Conservation (phyloP, 2,113 vertebrate genomes). For the Pheucticus melanocephalus region DNA sequence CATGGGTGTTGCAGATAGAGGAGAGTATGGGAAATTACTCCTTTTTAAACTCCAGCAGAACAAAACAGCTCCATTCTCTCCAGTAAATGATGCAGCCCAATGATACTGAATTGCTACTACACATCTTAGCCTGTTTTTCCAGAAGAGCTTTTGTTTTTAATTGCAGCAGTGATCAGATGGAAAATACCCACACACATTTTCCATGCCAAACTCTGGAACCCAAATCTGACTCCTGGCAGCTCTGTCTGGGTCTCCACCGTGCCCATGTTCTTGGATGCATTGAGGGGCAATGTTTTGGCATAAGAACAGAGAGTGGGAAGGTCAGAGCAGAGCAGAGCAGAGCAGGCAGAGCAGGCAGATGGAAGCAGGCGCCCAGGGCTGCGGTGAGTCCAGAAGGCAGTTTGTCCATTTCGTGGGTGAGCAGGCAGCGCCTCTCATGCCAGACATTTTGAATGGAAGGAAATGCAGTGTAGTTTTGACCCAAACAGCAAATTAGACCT, state of each 20-base stretch:
- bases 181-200: not conserved
- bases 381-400: not conserved
- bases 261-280: fast-evolving
- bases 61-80: not conserved
- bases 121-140: not conserved
- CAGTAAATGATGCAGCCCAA: not conserved
- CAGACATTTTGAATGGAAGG: not conserved
- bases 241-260: fast-evolving
- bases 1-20: not conserved
- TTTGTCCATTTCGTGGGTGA: not conserved
- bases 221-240: not conserved
- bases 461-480: not conserved
- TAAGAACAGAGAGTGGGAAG: not conserved
- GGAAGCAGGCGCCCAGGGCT: not conserved
- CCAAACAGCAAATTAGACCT: not conserved
- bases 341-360: not conserved
- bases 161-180: not conserved
- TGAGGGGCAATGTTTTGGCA: not conserved
- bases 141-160: not conserved
- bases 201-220: not conserved
- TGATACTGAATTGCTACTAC: not conserved
- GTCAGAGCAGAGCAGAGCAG: not conserved
- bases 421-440: fast-evolving
- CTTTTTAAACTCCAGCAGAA: not conserved
- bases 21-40: not conserved